Evolutionary conservation across 2,888 invertebrate species (phyloP), one percentile per base, ranked within the genome.

Genomic region (Stictocephala bisonia): DNA sequence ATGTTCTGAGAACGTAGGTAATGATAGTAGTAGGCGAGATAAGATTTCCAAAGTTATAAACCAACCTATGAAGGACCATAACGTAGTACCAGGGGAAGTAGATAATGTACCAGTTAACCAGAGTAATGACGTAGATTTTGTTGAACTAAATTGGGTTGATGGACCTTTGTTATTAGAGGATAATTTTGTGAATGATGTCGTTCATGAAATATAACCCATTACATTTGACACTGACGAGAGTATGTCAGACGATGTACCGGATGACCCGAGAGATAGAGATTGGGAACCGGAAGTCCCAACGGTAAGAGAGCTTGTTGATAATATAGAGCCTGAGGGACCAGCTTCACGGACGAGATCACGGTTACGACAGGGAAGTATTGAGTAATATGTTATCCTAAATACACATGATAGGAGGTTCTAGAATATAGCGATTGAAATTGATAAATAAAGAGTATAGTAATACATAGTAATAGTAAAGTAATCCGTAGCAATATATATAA

Each of bases 121-220:
- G n/a, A n/a, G n/a, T n/a, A n/a, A n/a, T n/a, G 53, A 53, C 27
- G 53, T 26, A 2, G n/a, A 27, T 6, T 2, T 53, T 13, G 53
- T 26, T 3, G 27, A 53, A 53, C 26, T 53, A 26, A 53, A 53
- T 13, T 50, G 50, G 50, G 50, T 50, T 2, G 50, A 50, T 18
- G 50, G 50, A 13, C 50, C 50, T 2, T 9, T 50, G 3, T 50
- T 50, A 13, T 7, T 53, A 4, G 24, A 26, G n/a, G 53, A 27
- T n/a, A 53, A 53, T 18, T 53, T 53, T 26, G 27, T 53, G 11
- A 27, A 53, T 11, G 53, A 53, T 26, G 53, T 53, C 2, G 53
- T 53, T 2, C 53, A 53, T 6, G 53, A 53, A n/a, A 24, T 53
- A 3, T 26, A 26, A 53, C 53, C 53, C 2, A 15, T 53, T 53